Evolutionary conservation across 2,888 invertebrate species (phyloP).

Genomic region (Bembecia ichneumoniformis): DNA sequence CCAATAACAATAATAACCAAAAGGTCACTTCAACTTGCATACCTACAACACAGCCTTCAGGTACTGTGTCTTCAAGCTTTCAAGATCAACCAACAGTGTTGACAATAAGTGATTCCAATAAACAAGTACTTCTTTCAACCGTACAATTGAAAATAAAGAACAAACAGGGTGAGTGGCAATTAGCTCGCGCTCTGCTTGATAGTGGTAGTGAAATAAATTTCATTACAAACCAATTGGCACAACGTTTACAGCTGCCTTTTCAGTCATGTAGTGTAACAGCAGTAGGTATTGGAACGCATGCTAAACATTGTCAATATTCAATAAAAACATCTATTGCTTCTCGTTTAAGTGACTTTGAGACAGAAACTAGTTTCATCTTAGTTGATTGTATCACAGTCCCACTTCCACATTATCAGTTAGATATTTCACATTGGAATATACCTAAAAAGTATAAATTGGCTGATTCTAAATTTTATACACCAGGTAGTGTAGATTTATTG

Average conservation of each 20-base stretch:
- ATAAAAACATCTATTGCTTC: background rate
- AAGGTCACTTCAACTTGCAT: background rate
- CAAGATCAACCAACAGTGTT: background rate
- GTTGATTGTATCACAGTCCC: slow-evolving; percentile 6
- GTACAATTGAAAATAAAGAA: slow-evolving; percentile 7
- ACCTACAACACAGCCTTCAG: background rate
- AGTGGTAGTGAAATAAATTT: slow-evolving; percentile 2
- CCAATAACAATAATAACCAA: background rate
- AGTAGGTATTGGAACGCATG: background rate
- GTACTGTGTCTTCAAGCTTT: background rate
- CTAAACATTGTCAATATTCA: background rate
- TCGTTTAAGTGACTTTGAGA: background rate
- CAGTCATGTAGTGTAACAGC: background rate
- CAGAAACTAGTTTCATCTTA: background rate
- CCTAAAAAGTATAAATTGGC: slow-evolving; percentile 4
- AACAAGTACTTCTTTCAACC: slow-evolving; percentile 3
- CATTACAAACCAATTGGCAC: slow-evolving; percentile 1
- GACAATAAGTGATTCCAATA: background rate
- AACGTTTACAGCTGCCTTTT: background rate
- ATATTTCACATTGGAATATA: slow-evolving; percentile 4
- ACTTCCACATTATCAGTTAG: slow-evolving; percentile 1
- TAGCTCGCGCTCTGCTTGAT: slow-evolving; percentile 1
- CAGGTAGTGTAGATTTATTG: slow-evolving; percentile 7
- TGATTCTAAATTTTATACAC: slow-evolving; percentile 8
- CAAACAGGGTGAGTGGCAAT: slow-evolving; percentile 1